Percentiles rank a stretch among this genome's conserved stretches.
Evolutionary conservation across 2,888 invertebrate species (phyloP).

Genomic region (Microctonus hyperodae): DNA sequence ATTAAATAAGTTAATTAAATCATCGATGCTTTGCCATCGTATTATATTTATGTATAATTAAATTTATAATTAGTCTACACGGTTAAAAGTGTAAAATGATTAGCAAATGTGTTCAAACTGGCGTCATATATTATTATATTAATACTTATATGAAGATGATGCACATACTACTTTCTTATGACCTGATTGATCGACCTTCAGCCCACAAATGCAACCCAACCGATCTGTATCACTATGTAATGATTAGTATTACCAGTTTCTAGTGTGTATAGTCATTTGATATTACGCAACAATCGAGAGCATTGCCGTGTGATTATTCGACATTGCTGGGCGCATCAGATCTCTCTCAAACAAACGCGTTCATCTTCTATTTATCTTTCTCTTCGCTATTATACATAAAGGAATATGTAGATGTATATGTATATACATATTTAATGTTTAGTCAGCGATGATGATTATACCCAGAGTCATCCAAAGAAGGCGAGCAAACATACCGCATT

Average conservation of each 20-base stretch:
- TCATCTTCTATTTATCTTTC: conserved; percentile 18
- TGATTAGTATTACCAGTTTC: conserved; percentile 16
- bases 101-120: conserved; percentile 4
- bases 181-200: conserved; percentile 55
- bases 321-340: not conserved
- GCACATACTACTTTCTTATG: conserved; percentile 48
- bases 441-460: not conserved
- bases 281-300: conserved; percentile 25
- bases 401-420: too few relatives aligned
- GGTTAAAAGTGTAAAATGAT: not conserved
- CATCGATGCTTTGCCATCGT: too few relatives aligned
- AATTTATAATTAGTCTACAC: not conserved
- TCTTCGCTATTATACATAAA: too few relatives aligned
- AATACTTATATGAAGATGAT: conserved; percentile 7
- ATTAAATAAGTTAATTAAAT: too few relatives aligned
- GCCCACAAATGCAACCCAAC: conserved; percentile 40
- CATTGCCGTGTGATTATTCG: conserved; percentile 29
- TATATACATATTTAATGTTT: not conserved
- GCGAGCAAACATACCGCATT: not conserved
- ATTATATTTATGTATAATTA: not conserved
- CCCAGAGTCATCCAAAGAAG: conserved; percentile 8
- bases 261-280: not conserved
- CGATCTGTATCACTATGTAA: conserved; percentile 52
- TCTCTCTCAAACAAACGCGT: not conserved
- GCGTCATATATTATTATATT: not conserved